These are phyloP conservation scores for Mesitornis unicolor DNA, from an alignment of 2,113 vertebrate genomes.

Conservation along the genomic window DNA sequence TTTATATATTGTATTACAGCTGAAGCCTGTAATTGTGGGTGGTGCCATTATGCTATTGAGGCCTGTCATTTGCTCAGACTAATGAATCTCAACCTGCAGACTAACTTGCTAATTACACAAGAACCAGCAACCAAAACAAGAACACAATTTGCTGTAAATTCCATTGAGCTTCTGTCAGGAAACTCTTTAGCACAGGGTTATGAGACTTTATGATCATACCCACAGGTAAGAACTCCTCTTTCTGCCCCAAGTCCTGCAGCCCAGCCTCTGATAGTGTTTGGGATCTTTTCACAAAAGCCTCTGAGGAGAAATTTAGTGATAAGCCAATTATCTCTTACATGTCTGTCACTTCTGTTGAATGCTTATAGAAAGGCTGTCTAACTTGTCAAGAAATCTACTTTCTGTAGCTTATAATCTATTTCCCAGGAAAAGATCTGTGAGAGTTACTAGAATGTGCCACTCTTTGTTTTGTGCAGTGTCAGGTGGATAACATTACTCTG, in stretches of 20 bases:
- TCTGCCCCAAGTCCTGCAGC: not conserved
- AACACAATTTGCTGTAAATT: not conserved
- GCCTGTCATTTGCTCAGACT: not conserved
- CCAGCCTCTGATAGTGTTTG: not conserved
- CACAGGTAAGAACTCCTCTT: not conserved
- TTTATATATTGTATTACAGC: not conserved
- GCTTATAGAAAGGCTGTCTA: not conserved
- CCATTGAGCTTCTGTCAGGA: not conserved
- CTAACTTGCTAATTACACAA: not conserved
- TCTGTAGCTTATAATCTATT: not conserved
- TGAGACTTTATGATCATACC: fast-evolving
- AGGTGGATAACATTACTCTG: not conserved
- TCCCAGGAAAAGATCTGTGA: not conserved
- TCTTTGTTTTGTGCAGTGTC: not conserved
- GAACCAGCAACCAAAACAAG: not conserved
- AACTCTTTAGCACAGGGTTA: not conserved
- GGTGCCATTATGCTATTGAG: not conserved
- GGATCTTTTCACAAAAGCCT: not conserved
- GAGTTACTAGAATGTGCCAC: not conserved
- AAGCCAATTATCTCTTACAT: not conserved
- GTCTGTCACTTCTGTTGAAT: not conserved
- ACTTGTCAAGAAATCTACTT: not conserved
- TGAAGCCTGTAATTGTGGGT: not conserved
- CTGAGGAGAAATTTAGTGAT: not conserved
- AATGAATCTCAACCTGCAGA: not conserved